Evolutionary conservation across 2,888 invertebrate species (phyloP).

Genomic region (Nomada ruficornis): DNA sequence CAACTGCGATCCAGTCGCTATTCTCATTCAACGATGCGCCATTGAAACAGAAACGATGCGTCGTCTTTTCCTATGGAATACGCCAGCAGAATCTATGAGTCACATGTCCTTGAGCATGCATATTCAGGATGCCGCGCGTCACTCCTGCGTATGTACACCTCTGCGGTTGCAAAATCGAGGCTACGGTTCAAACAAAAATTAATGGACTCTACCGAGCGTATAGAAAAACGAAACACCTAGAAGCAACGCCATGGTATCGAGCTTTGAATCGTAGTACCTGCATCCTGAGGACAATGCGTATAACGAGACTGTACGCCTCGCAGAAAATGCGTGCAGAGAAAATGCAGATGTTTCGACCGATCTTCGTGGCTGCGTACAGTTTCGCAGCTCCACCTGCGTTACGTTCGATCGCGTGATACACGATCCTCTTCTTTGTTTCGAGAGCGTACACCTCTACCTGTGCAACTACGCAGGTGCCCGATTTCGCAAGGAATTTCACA

Average conservation of each 20-base stretch:
- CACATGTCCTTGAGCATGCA: conserved; percentile 79
- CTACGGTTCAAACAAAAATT: conserved; percentile 49
- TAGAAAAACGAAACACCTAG: not conserved
- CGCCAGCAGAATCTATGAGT: conserved; percentile 75
- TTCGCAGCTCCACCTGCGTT: conserved; percentile 54
- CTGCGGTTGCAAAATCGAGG: conserved; percentile 49
- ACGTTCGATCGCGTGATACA: conserved; percentile 53
- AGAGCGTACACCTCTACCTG: not conserved
- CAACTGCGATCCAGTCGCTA: conserved; percentile 60
- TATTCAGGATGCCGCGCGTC: conserved; percentile 70
- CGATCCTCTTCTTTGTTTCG: conserved; percentile 34
- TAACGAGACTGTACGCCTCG: conserved; percentile 3
- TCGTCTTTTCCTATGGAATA: conserved; percentile 72
- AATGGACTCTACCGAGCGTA: not conserved
- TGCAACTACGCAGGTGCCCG: conserved; percentile 17
- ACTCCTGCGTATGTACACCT: conserved; percentile 3
- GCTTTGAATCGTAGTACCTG: conserved; percentile 11
- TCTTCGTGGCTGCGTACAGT: conserved; percentile 29
- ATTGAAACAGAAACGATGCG: conserved; percentile 40
- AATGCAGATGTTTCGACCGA: conserved; percentile 55
- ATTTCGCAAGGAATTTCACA: not conserved
- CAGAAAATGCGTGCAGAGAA: conserved; percentile 24
- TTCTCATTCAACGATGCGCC: conserved; percentile 43
- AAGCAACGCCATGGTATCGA: conserved; percentile 2
- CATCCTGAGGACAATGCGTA: conserved; percentile 17